Base-by-base conservation (phyloP, 1,140 invertebrate genomes). In the Acromyrmex echinatior region DNA sequence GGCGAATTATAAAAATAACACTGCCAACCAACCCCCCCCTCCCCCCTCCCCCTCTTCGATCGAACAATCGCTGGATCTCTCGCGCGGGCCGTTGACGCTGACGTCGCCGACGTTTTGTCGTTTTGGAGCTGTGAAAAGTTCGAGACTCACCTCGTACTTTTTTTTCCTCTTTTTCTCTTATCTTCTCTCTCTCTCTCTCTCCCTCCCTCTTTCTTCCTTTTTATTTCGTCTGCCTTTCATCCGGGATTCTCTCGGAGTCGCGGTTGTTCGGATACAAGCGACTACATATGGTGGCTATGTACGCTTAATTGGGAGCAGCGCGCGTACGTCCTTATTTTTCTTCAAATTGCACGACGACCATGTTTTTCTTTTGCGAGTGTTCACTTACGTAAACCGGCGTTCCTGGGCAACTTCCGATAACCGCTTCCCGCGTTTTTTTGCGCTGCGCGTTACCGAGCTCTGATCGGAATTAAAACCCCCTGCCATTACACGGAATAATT, bases 1-100 rank as follows among this genome's bases (percentile, higher is more conserved):
- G 86, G 92, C 92, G 92, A 95, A 95, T 95, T 94, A 94, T 94
- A 95, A 95, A 94, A 95, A 95, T 95, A 95, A 95, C 94, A 95
- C 90, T 89, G 88, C 86, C 88, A 89, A 89, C 82, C 66, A 70
- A 70, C 39, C 21, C 66, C 10, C 66, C 3, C 25, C 31, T 31
- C 3, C 31, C 3, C 3, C 31, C 31, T 0, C 66, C 66, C 39
- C 21, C 66, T 25, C 39, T 49, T 49, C 89, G 91, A 94, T 94
- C 94, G 93, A 94, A 94, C 93, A 94, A 95, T 95, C 92, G 94
- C 87, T 90, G 81, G 91, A 91, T 94, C 56, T 93, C 91, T 92
- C 91, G 91, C 88, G 88, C 79, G 39, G 66, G 87, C 78, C 92
- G 91, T 78, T 87, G 82, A 82, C 68, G 78, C 25, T 87, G 79